Conservation (phyloP, 1,140 invertebrate genomes). For the Lordiphosa stackelbergi region DNA sequence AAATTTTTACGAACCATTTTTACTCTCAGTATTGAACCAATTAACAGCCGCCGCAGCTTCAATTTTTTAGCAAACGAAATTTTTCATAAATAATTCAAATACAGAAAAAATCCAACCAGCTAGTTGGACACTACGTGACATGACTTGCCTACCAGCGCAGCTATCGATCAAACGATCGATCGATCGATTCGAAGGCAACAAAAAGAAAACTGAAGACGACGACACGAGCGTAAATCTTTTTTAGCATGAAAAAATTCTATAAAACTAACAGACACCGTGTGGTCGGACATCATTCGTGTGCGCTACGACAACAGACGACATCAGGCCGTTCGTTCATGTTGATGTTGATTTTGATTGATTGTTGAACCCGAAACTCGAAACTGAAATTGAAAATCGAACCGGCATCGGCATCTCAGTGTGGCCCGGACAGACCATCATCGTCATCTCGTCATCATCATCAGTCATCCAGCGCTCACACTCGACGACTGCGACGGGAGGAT, state of each 20-base stretch:
- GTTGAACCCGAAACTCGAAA: slow-evolving; percentile 56
- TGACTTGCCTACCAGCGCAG: slow-evolving; percentile 62
- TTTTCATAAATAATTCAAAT: slow-evolving; percentile 68
- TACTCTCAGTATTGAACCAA: slow-evolving; percentile 53
- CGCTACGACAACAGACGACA: slow-evolving; percentile 59
- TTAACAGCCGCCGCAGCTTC: slow-evolving; percentile 34
- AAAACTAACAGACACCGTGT: slow-evolving; percentile 76
- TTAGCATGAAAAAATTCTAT: slow-evolving; percentile 76
- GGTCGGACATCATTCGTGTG: slow-evolving; percentile 68
- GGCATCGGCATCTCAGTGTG: slow-evolving; percentile 29
- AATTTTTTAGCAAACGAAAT: slow-evolving; percentile 51
- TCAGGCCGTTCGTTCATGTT: slow-evolving; percentile 6
- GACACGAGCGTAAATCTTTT: slow-evolving; percentile 73
- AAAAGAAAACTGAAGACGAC: slow-evolving; percentile 72
- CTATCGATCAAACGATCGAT: slow-evolving; percentile 61
- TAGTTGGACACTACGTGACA: slow-evolving; percentile 52
- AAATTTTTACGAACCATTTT: slow-evolving; percentile 49
- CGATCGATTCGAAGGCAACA: slow-evolving; percentile 46
- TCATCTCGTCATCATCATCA: slow-evolving; percentile 39
- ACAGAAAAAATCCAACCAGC: slow-evolving; percentile 26
- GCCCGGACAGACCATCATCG: slow-evolving; percentile 26
- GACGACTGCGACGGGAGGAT: slow-evolving; percentile 52
- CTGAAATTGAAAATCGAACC: slow-evolving; percentile 46
- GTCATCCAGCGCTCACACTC: slow-evolving; percentile 19
- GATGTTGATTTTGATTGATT: slow-evolving; percentile 52